Evolutionary conservation across 2,797 vertebrate genomes (phyloP), one percentile per base, ranked within the genome.

Genomic region (Pogonophryne albipinna): DNA sequence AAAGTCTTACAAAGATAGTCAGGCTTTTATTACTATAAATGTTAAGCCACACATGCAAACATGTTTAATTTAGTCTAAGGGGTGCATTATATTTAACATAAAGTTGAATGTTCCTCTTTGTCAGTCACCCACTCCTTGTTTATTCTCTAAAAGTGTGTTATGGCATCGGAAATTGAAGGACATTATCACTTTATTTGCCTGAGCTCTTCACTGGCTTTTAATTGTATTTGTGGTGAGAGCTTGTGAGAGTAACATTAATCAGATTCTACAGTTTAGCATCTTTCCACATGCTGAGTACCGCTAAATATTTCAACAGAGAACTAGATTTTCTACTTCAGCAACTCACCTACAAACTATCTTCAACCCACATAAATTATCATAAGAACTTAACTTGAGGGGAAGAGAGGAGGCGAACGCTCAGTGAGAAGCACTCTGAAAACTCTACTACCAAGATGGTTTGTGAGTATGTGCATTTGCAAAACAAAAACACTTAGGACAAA

Each of bases 261-360:
- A 14, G 66, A 71, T 53, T 55, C 17, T 19, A 78, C 51, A 53
- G 46, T 68, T 70, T 78, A 49, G 38, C 68, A 62, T 79, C 66
- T 76, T 58, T 77, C 66, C 3, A 19, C 72, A 67, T 79, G 77
- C 72, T 38, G 75, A 87, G 74, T 41, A 55, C 71, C 85, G 69
- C 75, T 91, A 86, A 89, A 91, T 90, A 86, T 91, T 93, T 92
- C 82, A 91, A 61, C 68, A 83, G 76, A 79, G 80, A 89, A 87
- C 76, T 78, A 81, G 82, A 85, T 86, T 82, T 80, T 83, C 66
- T 69, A 64, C 61, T 74, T 73, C 47, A 56, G 79, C 70, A 76
- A 52, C 68, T 79, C 84, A 74, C 56, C 82, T 85, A 81, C 80
- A 84, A 88, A 81, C 66, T 52, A 72, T 83, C 83, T 78, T 63